These are phyloP conservation scores for Leucophenga maculata DNA, from an alignment of 2,888 invertebrate genomes.

Conservation along the genomic window DNA sequence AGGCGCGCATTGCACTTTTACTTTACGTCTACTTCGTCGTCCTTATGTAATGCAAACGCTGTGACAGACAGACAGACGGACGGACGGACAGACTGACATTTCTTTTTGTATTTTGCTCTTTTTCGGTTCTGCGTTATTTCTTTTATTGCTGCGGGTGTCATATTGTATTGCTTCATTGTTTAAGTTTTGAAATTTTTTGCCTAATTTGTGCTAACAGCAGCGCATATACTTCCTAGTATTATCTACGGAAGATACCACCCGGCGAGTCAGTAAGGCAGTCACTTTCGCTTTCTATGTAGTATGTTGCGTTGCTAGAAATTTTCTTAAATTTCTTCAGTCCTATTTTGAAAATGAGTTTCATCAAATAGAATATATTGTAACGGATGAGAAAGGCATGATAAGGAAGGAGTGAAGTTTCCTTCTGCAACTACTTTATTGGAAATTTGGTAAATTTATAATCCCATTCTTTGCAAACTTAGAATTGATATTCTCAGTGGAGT, in stretches of 20 bases:
- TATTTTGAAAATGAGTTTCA: too few relatives aligned
- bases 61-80: too few relatives aligned
- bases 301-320: background rate
- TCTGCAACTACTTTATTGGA: too few relatives aligned
- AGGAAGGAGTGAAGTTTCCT: too few relatives aligned
- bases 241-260: background rate
- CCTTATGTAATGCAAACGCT: background rate
- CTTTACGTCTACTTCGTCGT: background rate
- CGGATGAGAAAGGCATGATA: too few relatives aligned
- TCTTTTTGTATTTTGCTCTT: background rate
- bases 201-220: slow-evolving; percentile 33
- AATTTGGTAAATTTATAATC: too few relatives aligned
- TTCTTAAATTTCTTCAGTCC: background rate
- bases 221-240: background rate
- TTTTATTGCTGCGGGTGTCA: background rate
- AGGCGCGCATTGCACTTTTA: slow-evolving; percentile 3
- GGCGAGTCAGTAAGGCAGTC: background rate
- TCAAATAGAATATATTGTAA: too few relatives aligned
- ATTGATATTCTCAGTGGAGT: too few relatives aligned
- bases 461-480: too few relatives aligned
- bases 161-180: background rate
- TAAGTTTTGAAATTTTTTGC: slow-evolving; percentile 27
- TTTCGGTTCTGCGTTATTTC: background rate
- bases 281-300: background rate
- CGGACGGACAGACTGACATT: too few relatives aligned